Percentiles rank a stretch among this genome's conserved stretches.
phyloP scores from a whole-genome alignment of 2,888 invertebrate genomes.

The Tetragnatha montana region DNA sequence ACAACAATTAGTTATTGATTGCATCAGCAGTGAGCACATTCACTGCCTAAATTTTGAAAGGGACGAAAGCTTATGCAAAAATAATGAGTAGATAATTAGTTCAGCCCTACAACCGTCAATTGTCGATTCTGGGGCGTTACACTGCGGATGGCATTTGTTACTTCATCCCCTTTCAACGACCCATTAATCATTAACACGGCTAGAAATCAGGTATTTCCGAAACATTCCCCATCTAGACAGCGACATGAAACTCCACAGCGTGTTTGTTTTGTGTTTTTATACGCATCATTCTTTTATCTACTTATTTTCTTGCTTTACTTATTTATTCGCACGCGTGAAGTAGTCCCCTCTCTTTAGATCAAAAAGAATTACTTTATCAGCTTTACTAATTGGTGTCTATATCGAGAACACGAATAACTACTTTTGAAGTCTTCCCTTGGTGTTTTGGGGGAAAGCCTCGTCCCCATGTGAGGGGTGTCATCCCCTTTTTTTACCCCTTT shows the following conservation, averaged over 20 bases:
- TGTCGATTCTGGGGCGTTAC: neutral
- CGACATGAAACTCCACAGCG: slow-evolving; percentile 56
- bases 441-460: slow-evolving; percentile 22
- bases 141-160: slow-evolving; percentile 35
- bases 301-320: slow-evolving; percentile 43
- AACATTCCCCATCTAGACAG: slow-evolving; percentile 67
- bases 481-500: slow-evolving; percentile 16
- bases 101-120: neutral
- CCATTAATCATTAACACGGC: slow-evolving; percentile 65
- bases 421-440: slow-evolving; percentile 41
- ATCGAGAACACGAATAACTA: slow-evolving; percentile 66
- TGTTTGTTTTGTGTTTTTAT: slow-evolving; percentile 31
- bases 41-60: neutral
- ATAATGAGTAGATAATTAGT: slow-evolving; percentile 20
- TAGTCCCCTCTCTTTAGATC: slow-evolving; percentile 46
- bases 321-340: slow-evolving; percentile 41
- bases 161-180: slow-evolving; percentile 28
- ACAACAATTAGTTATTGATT: slow-evolving; percentile 1
- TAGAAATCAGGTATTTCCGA: slow-evolving; percentile 65
- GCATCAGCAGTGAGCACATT: neutral
- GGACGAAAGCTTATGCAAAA: neutral
- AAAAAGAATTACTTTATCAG: slow-evolving; percentile 63
- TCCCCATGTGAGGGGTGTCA: slow-evolving; percentile 38
- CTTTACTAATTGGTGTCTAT: slow-evolving; percentile 59
- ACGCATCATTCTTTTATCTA: slow-evolving; percentile 27